Percentiles rank a stretch among this genome's conserved stretches.
Conservation (phyloP, 2,888 invertebrate genomes). For the Steromphala cineraria region DNA sequence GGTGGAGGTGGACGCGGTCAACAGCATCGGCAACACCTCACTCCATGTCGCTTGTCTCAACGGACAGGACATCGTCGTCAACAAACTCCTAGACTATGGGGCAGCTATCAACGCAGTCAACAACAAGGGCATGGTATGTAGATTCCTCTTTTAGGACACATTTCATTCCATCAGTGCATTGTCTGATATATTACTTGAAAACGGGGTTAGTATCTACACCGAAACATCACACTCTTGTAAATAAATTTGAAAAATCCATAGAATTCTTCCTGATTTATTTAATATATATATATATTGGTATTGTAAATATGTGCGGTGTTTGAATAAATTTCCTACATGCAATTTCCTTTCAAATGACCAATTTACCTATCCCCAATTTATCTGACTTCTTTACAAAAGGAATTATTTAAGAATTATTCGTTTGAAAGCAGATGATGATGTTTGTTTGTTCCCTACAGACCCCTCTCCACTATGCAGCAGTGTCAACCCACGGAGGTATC, state of each 20-base stretch:
- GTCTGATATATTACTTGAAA: background rate
- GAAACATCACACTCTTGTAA: no score
- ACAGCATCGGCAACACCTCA: constrained; percentile 79
- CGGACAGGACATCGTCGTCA: constrained; percentile 79
- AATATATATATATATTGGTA: no score
- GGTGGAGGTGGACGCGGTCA: constrained; percentile 79
- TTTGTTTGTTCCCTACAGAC: constrained; percentile 75
- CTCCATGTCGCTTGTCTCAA: constrained; percentile 80
- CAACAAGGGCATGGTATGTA: constrained; percentile 77
- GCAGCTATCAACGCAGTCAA: constrained; percentile 79
- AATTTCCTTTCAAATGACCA: no score
- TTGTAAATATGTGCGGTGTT: no score
- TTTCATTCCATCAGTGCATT: background rate
- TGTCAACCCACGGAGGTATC: constrained; percentile 80
- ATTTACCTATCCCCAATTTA: no score
- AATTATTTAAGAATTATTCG: no score
- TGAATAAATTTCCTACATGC: no score
- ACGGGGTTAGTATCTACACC: no score
- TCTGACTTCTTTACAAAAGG: no score
- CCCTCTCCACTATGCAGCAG: constrained; percentile 80
- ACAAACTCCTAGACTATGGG: constrained; percentile 77
- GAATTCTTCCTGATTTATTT: no score
- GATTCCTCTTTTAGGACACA: background rate
- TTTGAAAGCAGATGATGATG: no score
- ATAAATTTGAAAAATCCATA: no score